phyloP scores from a whole-genome alignment of 2,888 invertebrate genomes.

The Nezara viridula region DNA sequence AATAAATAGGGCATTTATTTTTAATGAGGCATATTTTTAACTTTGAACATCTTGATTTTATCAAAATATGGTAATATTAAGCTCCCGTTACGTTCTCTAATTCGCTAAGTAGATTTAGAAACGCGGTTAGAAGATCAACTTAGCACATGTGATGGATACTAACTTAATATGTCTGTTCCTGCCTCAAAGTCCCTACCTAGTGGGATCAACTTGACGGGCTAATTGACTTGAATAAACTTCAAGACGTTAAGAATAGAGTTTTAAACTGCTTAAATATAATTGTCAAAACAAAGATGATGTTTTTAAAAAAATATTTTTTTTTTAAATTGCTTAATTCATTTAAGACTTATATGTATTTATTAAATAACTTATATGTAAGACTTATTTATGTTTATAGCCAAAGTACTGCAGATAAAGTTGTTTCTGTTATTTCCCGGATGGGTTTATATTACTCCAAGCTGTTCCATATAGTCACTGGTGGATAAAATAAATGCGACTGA shows the following conservation, averaged over 20 bases:
- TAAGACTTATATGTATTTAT: too few relatives aligned
- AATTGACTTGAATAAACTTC: background rate
- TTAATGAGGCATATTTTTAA: too few relatives aligned
- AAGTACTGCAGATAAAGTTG: too few relatives aligned
- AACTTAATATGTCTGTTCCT: background rate
- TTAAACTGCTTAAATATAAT: too few relatives aligned
- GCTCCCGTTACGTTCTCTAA: background rate
- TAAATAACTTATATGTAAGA: too few relatives aligned
- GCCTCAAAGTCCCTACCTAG: background rate
- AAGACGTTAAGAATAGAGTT: background rate
- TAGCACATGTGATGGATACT: slow-evolving; percentile 1
- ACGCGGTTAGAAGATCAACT: background rate
- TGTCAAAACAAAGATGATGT: too few relatives aligned
- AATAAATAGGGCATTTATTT: too few relatives aligned
- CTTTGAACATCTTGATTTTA: background rate
- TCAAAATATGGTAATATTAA: background rate
- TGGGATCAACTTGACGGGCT: background rate
- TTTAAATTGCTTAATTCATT: too few relatives aligned
- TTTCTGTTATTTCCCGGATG: too few relatives aligned
- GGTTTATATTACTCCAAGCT: background rate
- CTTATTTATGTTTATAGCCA: too few relatives aligned
- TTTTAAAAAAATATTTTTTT: too few relatives aligned
- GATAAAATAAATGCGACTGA: background rate
- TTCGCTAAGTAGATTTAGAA: background rate
- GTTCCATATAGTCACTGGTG: background rate